Evolutionary conservation across 2,888 invertebrate species (phyloP).

Genomic region (Diarsia brunnea): DNA sequence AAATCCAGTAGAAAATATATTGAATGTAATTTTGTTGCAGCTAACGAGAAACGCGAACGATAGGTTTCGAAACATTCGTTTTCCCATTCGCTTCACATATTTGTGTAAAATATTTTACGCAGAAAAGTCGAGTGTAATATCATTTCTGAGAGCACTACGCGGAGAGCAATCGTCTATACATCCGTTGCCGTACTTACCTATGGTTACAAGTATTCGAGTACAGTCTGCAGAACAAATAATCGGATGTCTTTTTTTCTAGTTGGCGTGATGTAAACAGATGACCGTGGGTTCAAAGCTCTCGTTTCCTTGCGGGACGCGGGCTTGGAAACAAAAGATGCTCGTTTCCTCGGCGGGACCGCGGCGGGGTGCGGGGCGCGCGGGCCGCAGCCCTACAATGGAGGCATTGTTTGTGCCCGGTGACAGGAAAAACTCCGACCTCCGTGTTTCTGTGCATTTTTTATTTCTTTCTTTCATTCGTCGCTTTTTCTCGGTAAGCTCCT

Average conservation of each 20-base stretch:
- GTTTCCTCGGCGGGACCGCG: slow-evolving; percentile 85
- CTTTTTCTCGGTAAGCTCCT: slow-evolving; percentile 85
- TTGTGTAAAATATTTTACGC: slow-evolving; percentile 37
- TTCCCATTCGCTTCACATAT: slow-evolving; percentile 8
- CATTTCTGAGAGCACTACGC: slow-evolving; percentile 11
- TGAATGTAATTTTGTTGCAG: neutral
- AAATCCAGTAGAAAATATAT: neutral
- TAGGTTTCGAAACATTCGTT: slow-evolving; percentile 13
- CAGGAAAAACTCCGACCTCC: slow-evolving; percentile 91
- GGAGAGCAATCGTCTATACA: slow-evolving; percentile 25
- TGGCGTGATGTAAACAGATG: slow-evolving; percentile 88
- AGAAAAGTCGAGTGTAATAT: slow-evolving; percentile 30
- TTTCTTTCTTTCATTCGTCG: slow-evolving; percentile 82
- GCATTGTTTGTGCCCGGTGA: slow-evolving; percentile 90
- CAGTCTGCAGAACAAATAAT: slow-evolving; percentile 73
- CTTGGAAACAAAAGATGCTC: slow-evolving; percentile 89
- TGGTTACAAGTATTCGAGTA: slow-evolving; percentile 32
- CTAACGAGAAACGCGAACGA: neutral
- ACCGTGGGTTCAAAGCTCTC: slow-evolving; percentile 88
- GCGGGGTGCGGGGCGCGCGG: slow-evolving; percentile 71
- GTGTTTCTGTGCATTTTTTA: slow-evolving; percentile 90
- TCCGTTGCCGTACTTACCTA: slow-evolving; percentile 20
- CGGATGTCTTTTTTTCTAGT: slow-evolving; percentile 82
- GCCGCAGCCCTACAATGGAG: slow-evolving; percentile 83
- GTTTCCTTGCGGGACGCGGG: slow-evolving; percentile 82